Evolutionary conservation across 2,888 invertebrate genomes (phyloP), one percentile per base, ranked within the genome.

Genomic region (Mamestra brassicae): DNA sequence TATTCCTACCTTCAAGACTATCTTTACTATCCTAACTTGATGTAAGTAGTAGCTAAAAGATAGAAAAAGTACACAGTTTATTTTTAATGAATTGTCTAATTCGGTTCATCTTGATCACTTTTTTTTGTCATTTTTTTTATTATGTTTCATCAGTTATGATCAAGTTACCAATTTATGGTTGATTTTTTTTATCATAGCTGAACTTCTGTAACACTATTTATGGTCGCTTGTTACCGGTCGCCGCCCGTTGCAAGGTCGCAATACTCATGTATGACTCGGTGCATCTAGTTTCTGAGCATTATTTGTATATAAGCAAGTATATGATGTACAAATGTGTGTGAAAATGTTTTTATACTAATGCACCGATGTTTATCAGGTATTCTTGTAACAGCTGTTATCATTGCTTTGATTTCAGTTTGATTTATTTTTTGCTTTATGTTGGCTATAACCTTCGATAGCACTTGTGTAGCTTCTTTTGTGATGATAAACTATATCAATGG

Each of bases 251-350:
- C 85, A 88, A 88, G 87, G 88, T 81, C 83, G 74, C 70, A 78
- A 42, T 57, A 76, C 74, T 87, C 76, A 78, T 80, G 78, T 81
- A 70, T 67, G 75, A 85, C 81, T 79, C 85, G 81, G 76, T 75
- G 85, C 85, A 85, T 80, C 78, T 76, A 84, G 81, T 84, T 81
- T 76, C 65, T 78, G 68, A 74, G 82, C 74, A 84, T 85, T 86
- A 78, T 84, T 86, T 76, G 69, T 75, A 26, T 11, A 54, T 65
- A 60, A 55, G 36, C 17, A 42, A 5, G 13, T 54, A 17, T 11
- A 8, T 55, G 58, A 42, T 36, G 47, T 50, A 52, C 4, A 54
- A 26, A 70, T 66, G 26, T 71, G 5, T 76, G 58, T 66, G 61
- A 47, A 67, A 42, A 81, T 47, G 26, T 75, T 76, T 67, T 74